Base-by-base conservation (phyloP, 2,113 vertebrate genomes). In the Leucosticte australis region DNA sequence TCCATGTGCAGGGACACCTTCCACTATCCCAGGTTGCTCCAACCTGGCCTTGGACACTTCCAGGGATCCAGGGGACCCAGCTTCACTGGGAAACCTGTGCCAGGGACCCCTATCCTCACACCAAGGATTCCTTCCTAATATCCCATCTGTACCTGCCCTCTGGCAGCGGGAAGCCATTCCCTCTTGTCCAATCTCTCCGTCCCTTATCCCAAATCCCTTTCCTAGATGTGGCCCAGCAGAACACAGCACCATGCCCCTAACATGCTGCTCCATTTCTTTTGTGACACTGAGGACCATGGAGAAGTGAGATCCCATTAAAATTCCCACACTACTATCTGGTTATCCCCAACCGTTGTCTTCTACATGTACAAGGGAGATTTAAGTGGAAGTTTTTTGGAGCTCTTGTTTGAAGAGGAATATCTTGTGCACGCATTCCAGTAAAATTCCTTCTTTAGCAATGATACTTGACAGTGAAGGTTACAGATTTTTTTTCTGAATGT, bases 71-170 rank as follows among this genome's bases (percentile, higher is more conserved):
- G 50, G 35, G 42, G 4, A 9, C 50, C 18, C 76, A 80, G 42
- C 50, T 80, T 7, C 85, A 37, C 49, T 80, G 67, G 26, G 3
- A 11, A 80, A 8, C 49, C 49, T 88, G 42, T 2, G 57, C 75
- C 76, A 80, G 67, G 35, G 27, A 28, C 52, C 50, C 6, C 15
- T 18, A 74, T 37, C 33, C 52, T 67, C 60, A 1, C 10, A 59
- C 0, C 15, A 74, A 0, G 0, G 44, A 52, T 39, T 89, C 23
- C 53, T 75, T 4, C 23, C 37, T 16, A 28, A 14, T 0, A 44
- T 24, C 52, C 28, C 28, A 52, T 2, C 27, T 7, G 0, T 0
- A 1, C 42, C 49, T 71, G 35, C 24, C 30, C 52, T 67, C 68
- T 52, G 27, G 27, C 44, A 37, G 0, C 24, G 52, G 14, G 27